phyloP scores from a whole-genome alignment of 2,888 invertebrate species.

The Antheraea yamamai region DNA sequence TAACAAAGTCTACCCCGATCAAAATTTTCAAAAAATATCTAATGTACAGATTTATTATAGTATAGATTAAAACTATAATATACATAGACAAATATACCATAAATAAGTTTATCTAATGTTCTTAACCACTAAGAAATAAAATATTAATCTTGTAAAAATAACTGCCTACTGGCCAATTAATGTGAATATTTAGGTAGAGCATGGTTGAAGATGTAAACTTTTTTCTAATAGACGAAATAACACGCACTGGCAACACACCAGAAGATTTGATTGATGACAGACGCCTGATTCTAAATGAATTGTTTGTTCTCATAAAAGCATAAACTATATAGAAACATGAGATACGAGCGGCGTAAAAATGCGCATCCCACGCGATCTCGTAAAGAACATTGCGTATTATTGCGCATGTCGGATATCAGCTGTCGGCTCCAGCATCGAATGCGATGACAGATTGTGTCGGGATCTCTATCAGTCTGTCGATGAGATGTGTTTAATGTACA shows the following conservation, averaged over 20 bases:
- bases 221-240: background rate
- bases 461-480: background rate
- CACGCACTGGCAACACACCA: background rate
- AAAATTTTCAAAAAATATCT: too few relatives aligned
- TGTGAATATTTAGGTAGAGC: background rate
- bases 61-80: too few relatives aligned
- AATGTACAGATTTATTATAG: too few relatives aligned
- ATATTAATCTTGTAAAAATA: background rate
- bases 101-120: too few relatives aligned
- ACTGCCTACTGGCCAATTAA: background rate
- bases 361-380: conserved; percentile 3
- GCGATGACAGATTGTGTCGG: conserved; percentile 7
- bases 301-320: conserved; percentile 9
- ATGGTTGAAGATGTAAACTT: background rate
- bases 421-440: background rate
- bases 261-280: conserved; percentile 3
- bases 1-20: too few relatives aligned
- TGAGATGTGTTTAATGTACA: conserved; percentile 4
- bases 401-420: background rate
- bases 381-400: conserved; percentile 6
- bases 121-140: background rate
- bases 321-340: background rate
- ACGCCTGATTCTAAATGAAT: conserved; percentile 4
- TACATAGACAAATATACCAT: too few relatives aligned
- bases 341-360: background rate